These are phyloP conservation scores for Vanacampus margaritifer DNA, from an alignment of 2,113 vertebrate genomes.

Conservation along the genomic window DNA sequence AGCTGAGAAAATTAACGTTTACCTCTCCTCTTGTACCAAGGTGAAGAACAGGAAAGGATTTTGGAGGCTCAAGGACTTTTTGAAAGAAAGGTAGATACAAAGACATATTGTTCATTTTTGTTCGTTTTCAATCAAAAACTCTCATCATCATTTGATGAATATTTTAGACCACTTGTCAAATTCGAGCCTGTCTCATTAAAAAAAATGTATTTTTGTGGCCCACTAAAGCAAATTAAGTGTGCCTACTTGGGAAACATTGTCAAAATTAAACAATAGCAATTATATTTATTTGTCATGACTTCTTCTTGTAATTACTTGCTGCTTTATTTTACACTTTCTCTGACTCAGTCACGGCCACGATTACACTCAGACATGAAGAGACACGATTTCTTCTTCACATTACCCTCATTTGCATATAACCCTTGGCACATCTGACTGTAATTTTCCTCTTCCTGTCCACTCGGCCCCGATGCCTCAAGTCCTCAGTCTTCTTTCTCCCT, in stretches of 20 bases:
- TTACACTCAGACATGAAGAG: neutral
- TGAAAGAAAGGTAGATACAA: neutral
- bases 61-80: conserved; percentile 4
- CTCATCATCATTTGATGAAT: too few species aligned
- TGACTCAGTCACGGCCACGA: neutral
- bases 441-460: neutral
- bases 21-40: conserved; percentile 39
- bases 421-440: neutral
- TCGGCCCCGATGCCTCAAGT: neutral
- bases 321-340: neutral
- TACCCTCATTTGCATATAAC: conserved; percentile 1
- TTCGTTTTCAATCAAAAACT: conserved; percentile 51
- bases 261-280: neutral
- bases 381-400: neutral
- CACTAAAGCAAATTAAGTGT: neutral
- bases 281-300: neutral
- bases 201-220: neutral
- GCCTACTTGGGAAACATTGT: too few species aligned
- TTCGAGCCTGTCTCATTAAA: neutral
- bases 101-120: conserved; percentile 18
- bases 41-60: conserved; percentile 30
- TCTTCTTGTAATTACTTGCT: too few species aligned
- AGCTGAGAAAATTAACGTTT: conserved; percentile 55
- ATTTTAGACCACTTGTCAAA: neutral
- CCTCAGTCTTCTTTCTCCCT: neutral